These are phyloP conservation scores for Xenopus petersii DNA, from an alignment of 2,797 vertebrate species.

Conservation along the genomic window DNA sequence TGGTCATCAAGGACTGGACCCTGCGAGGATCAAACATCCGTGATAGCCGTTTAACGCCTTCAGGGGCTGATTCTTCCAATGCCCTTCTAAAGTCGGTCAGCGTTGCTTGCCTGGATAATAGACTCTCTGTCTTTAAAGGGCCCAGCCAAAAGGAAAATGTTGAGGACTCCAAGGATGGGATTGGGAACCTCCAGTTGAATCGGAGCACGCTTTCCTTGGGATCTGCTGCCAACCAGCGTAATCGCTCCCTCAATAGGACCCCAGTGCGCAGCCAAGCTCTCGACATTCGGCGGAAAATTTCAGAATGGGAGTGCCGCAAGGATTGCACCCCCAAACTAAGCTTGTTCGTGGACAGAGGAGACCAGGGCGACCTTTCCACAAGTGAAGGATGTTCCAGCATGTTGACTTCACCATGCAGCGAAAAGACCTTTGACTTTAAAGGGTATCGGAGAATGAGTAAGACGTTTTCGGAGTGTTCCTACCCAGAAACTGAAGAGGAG, in stretches of 20 bases:
- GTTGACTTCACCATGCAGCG: slow-evolving; percentile 88
- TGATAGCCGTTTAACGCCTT: slow-evolving; percentile 63
- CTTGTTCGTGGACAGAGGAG: slow-evolving; percentile 78
- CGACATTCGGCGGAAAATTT: slow-evolving; percentile 91
- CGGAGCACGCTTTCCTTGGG: slow-evolving; percentile 81
- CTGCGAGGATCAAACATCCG: slow-evolving; percentile 62
- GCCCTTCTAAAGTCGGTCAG: slow-evolving; percentile 81
- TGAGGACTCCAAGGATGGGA: slow-evolving; percentile 57
- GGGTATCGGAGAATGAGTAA: slow-evolving; percentile 91
- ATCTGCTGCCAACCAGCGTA: slow-evolving; percentile 69
- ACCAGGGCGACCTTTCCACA: slow-evolving; percentile 72
- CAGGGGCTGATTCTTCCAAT: slow-evolving; percentile 64
- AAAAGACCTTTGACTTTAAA: slow-evolving; percentile 93
- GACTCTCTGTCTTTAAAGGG: slow-evolving; percentile 75
- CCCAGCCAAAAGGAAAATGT: slow-evolving; percentile 67
- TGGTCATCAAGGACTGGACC: slow-evolving; percentile 74
- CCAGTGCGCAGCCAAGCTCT: slow-evolving; percentile 71
- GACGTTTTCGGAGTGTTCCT: slow-evolving; percentile 94
- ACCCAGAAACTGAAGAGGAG: slow-evolving; percentile 90
- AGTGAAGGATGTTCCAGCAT: slow-evolving; percentile 90
- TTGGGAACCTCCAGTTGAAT: slow-evolving; percentile 67
- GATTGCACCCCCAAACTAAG: slow-evolving; percentile 81
- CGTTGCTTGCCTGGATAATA: slow-evolving; percentile 83
- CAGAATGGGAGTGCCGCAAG: slow-evolving; percentile 92
- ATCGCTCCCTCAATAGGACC: slow-evolving; percentile 70